These are phyloP conservation scores for Pediacus dermestoides DNA, from an alignment of 2,888 invertebrate species.

Conservation along the genomic window DNA sequence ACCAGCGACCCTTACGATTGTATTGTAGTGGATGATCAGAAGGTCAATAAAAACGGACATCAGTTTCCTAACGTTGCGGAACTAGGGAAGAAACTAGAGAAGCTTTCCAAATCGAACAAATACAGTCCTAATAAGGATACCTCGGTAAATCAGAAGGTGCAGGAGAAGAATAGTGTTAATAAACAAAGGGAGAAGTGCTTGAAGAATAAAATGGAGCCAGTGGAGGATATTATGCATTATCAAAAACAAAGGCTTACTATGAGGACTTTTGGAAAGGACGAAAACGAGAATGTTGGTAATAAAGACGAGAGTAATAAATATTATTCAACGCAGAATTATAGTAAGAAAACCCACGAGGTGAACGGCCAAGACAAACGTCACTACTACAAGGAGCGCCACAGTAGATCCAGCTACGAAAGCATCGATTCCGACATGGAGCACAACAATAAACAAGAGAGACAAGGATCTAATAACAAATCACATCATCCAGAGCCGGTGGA, in stretches of 20 bases:
- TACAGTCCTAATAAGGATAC: constrained; percentile 44
- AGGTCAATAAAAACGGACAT: constrained; percentile 38
- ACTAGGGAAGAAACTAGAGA: constrained; percentile 48
- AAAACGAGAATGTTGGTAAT: constrained; percentile 38
- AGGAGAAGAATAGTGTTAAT: constrained; percentile 36
- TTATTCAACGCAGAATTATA: constrained; percentile 22
- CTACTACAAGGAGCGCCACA: constrained; percentile 29
- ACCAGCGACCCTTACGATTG: constrained; percentile 76
- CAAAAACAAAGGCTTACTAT: constrained; percentile 40
- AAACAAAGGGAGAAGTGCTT: background rate
- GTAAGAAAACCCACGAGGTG: constrained; percentile 23
- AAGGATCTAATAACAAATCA: no score
- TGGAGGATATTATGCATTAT: constrained; percentile 15
- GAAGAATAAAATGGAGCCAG: no score
- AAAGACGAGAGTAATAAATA: constrained; percentile 39
- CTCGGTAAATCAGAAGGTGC: constrained; percentile 27
- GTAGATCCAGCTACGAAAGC: constrained; percentile 45
- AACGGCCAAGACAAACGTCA: constrained; percentile 33
- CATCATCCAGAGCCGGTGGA: no score
- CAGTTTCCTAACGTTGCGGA: constrained; percentile 52
- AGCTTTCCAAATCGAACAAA: constrained; percentile 47
- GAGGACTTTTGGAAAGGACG: constrained; percentile 44
- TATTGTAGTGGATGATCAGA: constrained; percentile 75
- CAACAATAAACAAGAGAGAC: constrained; percentile 17
- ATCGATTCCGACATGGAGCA: constrained; percentile 42